Evolutionary conservation across 2,888 invertebrate species (phyloP), one percentile per base, ranked within the genome.

Genomic region (Polietes domitor): DNA sequence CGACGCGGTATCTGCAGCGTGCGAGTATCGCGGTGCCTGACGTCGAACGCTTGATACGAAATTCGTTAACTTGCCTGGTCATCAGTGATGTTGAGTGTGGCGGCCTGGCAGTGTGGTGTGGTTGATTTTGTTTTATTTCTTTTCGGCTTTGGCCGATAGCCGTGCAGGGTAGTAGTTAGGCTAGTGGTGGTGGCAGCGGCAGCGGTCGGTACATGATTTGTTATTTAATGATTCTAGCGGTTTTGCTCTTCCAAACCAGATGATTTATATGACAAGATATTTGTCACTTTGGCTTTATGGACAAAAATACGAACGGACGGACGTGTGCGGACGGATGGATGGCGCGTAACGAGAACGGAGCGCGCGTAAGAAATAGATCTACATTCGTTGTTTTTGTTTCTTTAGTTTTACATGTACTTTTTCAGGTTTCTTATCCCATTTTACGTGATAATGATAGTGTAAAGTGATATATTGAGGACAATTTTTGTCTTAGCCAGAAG

Each of bases 401-500:
- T 37, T 17, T 24, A 10, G 24, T 68, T 10, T 24, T 58, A 24
- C 63, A 61, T 26, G 10, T 17, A 17, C 43, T 24, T 43, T 28
- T 55, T 53, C 37, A 68, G 24, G 61, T 63, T 19, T 75, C 50
- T 74, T 74, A 83, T 80, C 43, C 68, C 61, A 79, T 73, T 84
- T 73, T 84, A 84, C 84, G 84, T 84, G 84, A 84, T 84, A 84
- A 84, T 81, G 78, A 84, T 84, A 81, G 81, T 81, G 81, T 73
- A 84, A 84, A 84, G 84, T 84, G 84, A 84, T 84, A 84, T 84
- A 84, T 84, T 84, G 81, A 77, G 84, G 81, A 81, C 84, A 84
- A 84, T 76, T 65, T 77, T 77, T 73, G 81, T 76, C 55, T 78
- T 80, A 79, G 19, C 68, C 12, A 41, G 65, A 65, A 41, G 12